Evolutionary conservation across 2,888 invertebrate genomes (phyloP).

Genomic region (Hymenopus coronatus): DNA sequence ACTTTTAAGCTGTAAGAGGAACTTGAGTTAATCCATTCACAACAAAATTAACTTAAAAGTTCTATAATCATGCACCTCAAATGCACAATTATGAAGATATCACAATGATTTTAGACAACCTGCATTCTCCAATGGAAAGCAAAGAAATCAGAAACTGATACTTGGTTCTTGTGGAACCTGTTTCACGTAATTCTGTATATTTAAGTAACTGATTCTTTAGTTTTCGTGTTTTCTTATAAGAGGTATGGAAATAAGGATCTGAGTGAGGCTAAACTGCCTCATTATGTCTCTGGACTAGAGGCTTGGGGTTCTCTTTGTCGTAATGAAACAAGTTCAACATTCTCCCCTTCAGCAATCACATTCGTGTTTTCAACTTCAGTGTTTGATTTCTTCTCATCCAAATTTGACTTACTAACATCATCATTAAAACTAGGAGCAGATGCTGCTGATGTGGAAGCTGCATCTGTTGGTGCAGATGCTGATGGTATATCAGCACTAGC

Average conservation of each 20-base stretch:
- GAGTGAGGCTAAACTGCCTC: neutral
- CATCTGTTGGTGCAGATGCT: neutral
- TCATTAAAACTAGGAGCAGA: neutral
- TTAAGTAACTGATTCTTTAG: neutral
- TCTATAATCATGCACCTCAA: neutral
- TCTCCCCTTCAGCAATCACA: neutral
- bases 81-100: neutral
- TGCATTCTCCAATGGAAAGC: neutral
- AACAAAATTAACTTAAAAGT: neutral
- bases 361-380: neutral
- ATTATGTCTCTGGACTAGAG: constrained; percentile 1
- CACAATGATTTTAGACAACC: neutral
- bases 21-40: neutral
- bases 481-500: neutral
- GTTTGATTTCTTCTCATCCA: neutral
- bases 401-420: neutral
- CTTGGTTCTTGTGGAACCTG: too few relatives aligned
- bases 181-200: neutral
- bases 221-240: neutral
- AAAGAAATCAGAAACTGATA: neutral
- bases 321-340: neutral
- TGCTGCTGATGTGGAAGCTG: neutral
- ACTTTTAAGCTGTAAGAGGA: neutral
- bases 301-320: neutral
- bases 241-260: neutral